These are phyloP conservation scores for Aleiodes alternator DNA, from an alignment of 2,888 invertebrate species.

Conservation along the genomic window DNA sequence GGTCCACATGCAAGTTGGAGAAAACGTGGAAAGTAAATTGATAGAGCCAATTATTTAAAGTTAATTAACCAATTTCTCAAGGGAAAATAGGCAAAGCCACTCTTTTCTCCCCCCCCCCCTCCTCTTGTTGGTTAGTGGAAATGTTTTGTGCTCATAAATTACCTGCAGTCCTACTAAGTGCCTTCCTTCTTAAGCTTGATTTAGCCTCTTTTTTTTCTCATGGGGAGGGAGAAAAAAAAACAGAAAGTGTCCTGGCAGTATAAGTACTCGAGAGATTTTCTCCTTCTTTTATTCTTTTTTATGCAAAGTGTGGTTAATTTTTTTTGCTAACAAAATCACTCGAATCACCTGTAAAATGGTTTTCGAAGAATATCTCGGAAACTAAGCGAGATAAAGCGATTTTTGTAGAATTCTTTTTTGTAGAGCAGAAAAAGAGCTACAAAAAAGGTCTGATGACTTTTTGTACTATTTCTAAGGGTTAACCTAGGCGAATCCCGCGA, in stretches of 20 bases:
- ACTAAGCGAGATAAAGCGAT: too few relatives aligned
- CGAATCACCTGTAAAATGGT: too few relatives aligned
- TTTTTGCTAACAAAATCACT: too few relatives aligned
- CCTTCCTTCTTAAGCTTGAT: conserved; percentile 55
- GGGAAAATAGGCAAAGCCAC: conserved; percentile 46
- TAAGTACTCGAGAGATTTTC: conserved; percentile 1
- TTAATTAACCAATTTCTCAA: conserved; percentile 60
- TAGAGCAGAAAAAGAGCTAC: too few relatives aligned
- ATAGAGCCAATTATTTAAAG: conserved; percentile 58
- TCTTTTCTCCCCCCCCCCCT: neutral
- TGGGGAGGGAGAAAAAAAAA: neutral
- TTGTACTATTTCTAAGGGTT: too few relatives aligned
- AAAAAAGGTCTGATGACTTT: too few relatives aligned
- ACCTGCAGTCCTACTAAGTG: conserved; percentile 53
- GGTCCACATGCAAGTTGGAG: conserved; percentile 30
- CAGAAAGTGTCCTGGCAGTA: conserved; percentile 9
- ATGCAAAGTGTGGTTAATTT: neutral
- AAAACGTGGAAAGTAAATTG: conserved; percentile 44
- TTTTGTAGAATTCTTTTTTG: too few relatives aligned
- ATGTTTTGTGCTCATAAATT: conserved; percentile 61
- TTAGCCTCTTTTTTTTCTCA: conserved; percentile 46
- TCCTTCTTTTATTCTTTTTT: conserved; percentile 15
- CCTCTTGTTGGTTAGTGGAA: conserved; percentile 37
- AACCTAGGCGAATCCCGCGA: too few relatives aligned
- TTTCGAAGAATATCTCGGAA: too few relatives aligned